Conservation (phyloP, 2,113 vertebrate genomes). For the Cheirogaleus medius region DNA sequence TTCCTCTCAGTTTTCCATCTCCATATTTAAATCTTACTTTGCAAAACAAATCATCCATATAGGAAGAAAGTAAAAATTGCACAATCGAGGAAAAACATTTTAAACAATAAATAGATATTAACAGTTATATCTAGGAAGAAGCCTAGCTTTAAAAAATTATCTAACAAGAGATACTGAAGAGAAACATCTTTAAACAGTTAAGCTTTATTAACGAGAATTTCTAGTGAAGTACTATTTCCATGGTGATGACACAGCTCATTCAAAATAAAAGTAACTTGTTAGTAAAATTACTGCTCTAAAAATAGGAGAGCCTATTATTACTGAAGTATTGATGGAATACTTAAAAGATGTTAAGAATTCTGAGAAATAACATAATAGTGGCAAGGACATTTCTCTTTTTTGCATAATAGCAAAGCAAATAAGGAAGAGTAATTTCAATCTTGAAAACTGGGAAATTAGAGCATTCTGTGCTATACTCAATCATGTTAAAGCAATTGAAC, state of each 20-base stretch:
- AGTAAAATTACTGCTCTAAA: slow-evolving; percentile 39
- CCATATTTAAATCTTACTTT: background rate
- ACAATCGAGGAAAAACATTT: background rate
- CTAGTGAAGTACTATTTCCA: background rate
- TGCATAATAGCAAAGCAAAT: slow-evolving; percentile 43
- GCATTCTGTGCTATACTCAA: slow-evolving; percentile 39
- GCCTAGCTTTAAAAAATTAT: slow-evolving; percentile 6
- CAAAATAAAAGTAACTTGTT: slow-evolving; percentile 38
- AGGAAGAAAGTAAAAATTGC: slow-evolving; percentile 19
- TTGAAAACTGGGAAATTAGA: slow-evolving; percentile 20
- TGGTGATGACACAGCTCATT: slow-evolving; percentile 41
- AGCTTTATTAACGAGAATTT: slow-evolving; percentile 39
- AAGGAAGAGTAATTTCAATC: slow-evolving; percentile 51
- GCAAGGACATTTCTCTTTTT: slow-evolving; percentile 39
- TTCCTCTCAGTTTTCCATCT: background rate
- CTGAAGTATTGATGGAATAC: slow-evolving; percentile 20
- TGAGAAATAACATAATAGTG: slow-evolving; percentile 35
- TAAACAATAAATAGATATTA: background rate
- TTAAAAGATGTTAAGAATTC: slow-evolving; percentile 28
- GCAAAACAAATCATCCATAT: background rate
- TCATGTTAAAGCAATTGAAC: slow-evolving; percentile 12
- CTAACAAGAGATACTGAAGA: background rate
- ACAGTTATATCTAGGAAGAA: slow-evolving; percentile 8
- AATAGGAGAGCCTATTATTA: slow-evolving; percentile 33
- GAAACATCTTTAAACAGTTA: slow-evolving; percentile 26